Percentiles rank a stretch among this genome's conserved stretches.
Conservation (phyloP, 2,113 vertebrate species). For the Gila orcuttii region DNA sequence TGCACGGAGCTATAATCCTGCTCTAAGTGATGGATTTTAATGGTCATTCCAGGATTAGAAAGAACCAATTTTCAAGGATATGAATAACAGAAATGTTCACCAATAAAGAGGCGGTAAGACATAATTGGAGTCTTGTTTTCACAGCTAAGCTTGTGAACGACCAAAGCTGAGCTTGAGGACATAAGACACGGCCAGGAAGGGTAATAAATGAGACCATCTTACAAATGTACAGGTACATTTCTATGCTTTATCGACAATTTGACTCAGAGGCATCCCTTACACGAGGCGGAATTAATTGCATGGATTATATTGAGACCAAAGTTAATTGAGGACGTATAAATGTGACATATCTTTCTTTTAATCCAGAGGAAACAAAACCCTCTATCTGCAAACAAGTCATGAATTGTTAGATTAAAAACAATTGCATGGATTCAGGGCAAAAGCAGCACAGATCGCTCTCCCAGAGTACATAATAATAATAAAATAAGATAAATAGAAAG, state of each 20-base stretch:
- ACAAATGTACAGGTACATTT: constrained; percentile 40
- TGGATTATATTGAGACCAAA: constrained; percentile 19
- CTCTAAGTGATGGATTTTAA: constrained; percentile 60
- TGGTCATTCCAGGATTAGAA: constrained; percentile 58
- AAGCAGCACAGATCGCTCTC: neutral
- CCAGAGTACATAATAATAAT: neutral
- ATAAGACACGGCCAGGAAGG: constrained; percentile 6
- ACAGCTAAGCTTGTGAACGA: constrained; percentile 37
- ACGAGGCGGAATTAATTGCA: constrained; percentile 36
- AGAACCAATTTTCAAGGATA: constrained; percentile 51
- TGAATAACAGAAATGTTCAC: constrained; percentile 58
- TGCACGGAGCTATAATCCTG: constrained; percentile 51
- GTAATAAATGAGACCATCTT: constrained; percentile 40
- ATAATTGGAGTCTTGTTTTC: constrained; percentile 44
- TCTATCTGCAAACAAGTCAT: constrained; percentile 26
- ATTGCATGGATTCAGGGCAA: neutral
- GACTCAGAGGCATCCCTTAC: constrained; percentile 2
- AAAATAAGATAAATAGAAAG: constrained; percentile 20
- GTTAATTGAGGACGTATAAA: constrained; percentile 36
- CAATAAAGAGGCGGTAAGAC: constrained; percentile 33
- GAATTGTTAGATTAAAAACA: constrained; percentile 40
- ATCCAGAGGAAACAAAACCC: neutral
- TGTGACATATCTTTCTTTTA: constrained; percentile 16
- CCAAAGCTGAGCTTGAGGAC: constrained; percentile 35
- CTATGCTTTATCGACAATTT: constrained; percentile 22